A percentile compares a stretch with the other conserved stretches of the same genome.
Evolutionary conservation across 2,113 vertebrate genomes (phyloP).

Genomic region (Dasyornis broadbenti): DNA sequence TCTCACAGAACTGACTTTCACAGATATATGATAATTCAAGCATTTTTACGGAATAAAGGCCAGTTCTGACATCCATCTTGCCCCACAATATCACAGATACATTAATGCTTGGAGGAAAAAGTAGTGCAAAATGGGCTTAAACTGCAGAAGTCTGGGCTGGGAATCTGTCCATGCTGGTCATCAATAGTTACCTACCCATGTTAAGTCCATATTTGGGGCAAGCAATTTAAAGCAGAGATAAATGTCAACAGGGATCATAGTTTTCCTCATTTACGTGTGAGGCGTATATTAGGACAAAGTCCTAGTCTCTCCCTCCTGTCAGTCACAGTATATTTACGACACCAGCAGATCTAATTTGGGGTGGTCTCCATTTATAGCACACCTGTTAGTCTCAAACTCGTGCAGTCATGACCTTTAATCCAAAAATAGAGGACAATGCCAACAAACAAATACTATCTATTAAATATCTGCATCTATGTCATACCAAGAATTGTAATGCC

Average conservation of each 20-base stretch:
- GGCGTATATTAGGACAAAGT: neutral
- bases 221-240: neutral
- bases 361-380: neutral
- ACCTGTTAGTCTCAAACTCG: neutral
- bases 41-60: neutral
- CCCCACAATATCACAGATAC: neutral
- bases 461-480: neutral
- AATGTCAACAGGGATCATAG: neutral
- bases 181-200: neutral
- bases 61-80: neutral
- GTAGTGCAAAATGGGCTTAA: neutral
- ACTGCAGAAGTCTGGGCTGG: neutral
- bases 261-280: neutral
- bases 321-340: accelerated
- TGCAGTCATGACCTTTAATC: neutral
- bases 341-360: neutral
- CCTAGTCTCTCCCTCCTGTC: neutral
- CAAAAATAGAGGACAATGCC: neutral
- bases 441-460: neutral
- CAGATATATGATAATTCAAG: neutral
- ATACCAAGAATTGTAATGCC: neutral
- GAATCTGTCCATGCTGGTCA: neutral
- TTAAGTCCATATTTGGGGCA: neutral
- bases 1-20: neutral
- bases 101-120: neutral